phyloP scores from a whole-genome alignment of 2,888 invertebrate species.

The Oxycera nigricornis region DNA sequence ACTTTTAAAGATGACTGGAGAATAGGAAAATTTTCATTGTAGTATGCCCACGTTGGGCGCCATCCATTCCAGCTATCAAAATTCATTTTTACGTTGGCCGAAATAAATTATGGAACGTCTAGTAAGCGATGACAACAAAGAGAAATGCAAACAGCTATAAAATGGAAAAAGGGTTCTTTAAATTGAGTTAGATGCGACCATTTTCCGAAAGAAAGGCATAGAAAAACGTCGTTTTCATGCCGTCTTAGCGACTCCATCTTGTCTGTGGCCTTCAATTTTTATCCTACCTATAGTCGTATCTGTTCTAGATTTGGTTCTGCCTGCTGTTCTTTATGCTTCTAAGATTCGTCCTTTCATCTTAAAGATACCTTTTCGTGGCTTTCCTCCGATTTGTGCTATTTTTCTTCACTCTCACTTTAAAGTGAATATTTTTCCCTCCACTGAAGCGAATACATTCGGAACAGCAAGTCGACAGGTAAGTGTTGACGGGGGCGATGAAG shows the following conservation, averaged over 20 bases:
- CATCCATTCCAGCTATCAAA: constrained; percentile 2
- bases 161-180: constrained; percentile 28
- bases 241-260: constrained; percentile 13
- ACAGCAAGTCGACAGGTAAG: neutral
- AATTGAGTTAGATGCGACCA: constrained; percentile 23
- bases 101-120: constrained; percentile 32
- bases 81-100: constrained; percentile 13
- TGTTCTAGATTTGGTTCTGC: neutral
- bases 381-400: constrained; percentile 4
- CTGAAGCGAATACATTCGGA: neutral
- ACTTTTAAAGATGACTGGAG: too few relatives aligned
- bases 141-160: constrained; percentile 22
- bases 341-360: constrained; percentile 1
- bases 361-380: constrained; percentile 13
- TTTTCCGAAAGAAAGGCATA: neutral
- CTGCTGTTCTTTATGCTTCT: neutral
- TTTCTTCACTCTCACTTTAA: neutral
- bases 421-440: constrained; percentile 3
- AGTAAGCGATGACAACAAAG: constrained; percentile 35
- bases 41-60: neutral
- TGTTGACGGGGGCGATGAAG: neutral
- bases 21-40: neutral
- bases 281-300: neutral
- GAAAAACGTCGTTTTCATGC: constrained; percentile 1
- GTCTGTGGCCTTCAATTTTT: neutral